Evolutionary conservation across 2,113 vertebrate species (phyloP).

Genomic region (Bubo blakistoni): DNA sequence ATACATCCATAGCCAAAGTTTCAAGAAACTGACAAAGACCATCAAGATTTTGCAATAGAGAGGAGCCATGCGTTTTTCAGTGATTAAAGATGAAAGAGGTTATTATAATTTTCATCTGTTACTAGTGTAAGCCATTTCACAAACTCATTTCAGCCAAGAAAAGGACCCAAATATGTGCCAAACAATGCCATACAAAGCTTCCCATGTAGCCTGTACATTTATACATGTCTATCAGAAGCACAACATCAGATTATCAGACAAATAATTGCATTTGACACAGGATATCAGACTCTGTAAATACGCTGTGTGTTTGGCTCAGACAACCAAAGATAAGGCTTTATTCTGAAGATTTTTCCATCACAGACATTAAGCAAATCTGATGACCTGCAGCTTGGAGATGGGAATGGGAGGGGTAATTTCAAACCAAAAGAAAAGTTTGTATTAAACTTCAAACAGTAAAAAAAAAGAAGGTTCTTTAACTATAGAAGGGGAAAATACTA

Average conservation of each 20-base stretch:
- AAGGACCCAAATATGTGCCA: neutral
- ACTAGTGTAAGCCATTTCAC: neutral
- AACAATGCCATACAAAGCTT: neutral
- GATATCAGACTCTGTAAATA: neutral
- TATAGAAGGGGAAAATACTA: neutral
- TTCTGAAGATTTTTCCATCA: neutral
- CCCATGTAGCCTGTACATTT: neutral
- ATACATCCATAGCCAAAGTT: neutral
- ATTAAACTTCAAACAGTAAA: neutral
- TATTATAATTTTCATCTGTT: slow-evolving; percentile 40
- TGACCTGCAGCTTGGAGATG: neutral
- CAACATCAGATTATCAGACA: neutral
- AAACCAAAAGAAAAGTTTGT: neutral
- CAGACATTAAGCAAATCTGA: neutral
- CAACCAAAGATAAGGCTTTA: neutral
- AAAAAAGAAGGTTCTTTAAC: neutral
- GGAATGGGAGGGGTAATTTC: neutral
- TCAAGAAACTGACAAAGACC: neutral
- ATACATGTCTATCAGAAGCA: neutral
- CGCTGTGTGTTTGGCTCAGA: neutral
- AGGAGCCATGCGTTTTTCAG: neutral
- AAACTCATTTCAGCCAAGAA: neutral
- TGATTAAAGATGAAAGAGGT: slow-evolving; percentile 39
- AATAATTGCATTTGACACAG: neutral
- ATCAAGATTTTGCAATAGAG: slow-evolving; percentile 5